These are phyloP conservation scores for Helostoma temminkii DNA, from an alignment of 2,797 vertebrate genomes.

Conservation along the genomic window DNA sequence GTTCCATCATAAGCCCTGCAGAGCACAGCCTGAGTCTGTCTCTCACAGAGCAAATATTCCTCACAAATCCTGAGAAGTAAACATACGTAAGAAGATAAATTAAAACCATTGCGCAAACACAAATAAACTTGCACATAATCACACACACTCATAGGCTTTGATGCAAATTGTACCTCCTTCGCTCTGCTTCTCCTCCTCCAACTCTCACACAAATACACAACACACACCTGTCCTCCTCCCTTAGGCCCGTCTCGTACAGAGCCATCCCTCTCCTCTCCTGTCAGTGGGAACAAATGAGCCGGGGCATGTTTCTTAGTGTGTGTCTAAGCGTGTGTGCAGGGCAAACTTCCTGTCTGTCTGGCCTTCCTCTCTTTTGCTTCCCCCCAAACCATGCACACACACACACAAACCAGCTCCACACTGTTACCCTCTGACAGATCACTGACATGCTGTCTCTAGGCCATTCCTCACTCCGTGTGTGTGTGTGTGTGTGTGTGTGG, in stretches of 20 bases:
- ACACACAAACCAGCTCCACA: slow-evolving; percentile 65
- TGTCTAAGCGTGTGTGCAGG: slow-evolving; percentile 49
- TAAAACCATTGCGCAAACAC: slow-evolving; percentile 5
- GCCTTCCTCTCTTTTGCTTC: slow-evolving; percentile 43
- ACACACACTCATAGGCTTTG: slow-evolving; percentile 11
- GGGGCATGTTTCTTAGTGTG: slow-evolving; percentile 65
- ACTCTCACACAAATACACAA: slow-evolving; percentile 22
- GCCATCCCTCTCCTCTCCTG: slow-evolving; percentile 70
- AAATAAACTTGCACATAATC: background rate
- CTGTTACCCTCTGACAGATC: slow-evolving; percentile 78
- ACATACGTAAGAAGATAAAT: slow-evolving; percentile 27
- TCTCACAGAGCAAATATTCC: slow-evolving; percentile 33
- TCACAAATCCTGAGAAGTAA: slow-evolving; percentile 24
- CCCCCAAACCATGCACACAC: slow-evolving; percentile 49
- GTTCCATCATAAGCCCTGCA: slow-evolving; percentile 37
- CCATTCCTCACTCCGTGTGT: slow-evolving; percentile 45
- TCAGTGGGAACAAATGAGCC: slow-evolving; percentile 79
- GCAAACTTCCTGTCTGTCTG: slow-evolving; percentile 63
- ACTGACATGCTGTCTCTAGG: slow-evolving; percentile 73
- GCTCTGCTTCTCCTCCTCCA: slow-evolving; percentile 4
- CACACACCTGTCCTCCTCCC: slow-evolving; percentile 63
- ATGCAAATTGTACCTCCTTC: slow-evolving; percentile 30
- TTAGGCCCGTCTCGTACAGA: slow-evolving; percentile 46
- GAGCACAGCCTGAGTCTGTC: slow-evolving; percentile 17
- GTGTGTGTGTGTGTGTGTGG: slow-evolving; percentile 38